Percentiles rank a stretch among this genome's conserved stretches.
Evolutionary conservation across 2,888 invertebrate species (phyloP).

Genomic region (Morpho deidamia): DNA sequence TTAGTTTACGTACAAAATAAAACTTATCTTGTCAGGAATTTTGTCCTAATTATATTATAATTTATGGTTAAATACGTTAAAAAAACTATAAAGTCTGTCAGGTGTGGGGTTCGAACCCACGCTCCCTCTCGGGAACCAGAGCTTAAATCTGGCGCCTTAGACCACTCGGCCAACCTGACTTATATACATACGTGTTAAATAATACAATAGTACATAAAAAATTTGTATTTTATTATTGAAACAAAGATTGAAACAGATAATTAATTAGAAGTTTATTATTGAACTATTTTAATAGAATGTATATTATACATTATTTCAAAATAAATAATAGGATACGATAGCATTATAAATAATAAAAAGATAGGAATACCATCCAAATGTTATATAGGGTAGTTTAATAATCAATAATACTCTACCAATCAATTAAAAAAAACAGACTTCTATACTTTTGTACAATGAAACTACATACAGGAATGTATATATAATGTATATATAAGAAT

Average conservation of each 20-base stretch:
- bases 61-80: neutral
- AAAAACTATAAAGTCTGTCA: conserved; percentile 59
- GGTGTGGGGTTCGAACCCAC: conserved; percentile 92
- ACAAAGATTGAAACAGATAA: neutral
- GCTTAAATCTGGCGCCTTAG: conserved; percentile 91
- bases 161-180: conserved; percentile 89
- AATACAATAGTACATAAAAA: conserved; percentile 6
- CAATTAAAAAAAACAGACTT: too few relatives aligned
- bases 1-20: neutral
- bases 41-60: neutral
- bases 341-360: too few relatives aligned
- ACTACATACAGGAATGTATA: too few relatives aligned
- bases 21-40: neutral
- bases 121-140: conserved; percentile 89
- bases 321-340: too few relatives aligned
- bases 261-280: too few relatives aligned
- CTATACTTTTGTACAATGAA: too few relatives aligned
- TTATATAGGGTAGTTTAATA: too few relatives aligned
- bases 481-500: too few relatives aligned
- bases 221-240: neutral
- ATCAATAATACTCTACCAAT: too few relatives aligned
- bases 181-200: conserved; percentile 19
- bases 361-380: too few relatives aligned
- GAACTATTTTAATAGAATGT: too few relatives aligned
- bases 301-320: too few relatives aligned